These are phyloP conservation scores for Monoplex corrugatus DNA, from an alignment of 2,888 invertebrate species.

Conservation along the genomic window DNA sequence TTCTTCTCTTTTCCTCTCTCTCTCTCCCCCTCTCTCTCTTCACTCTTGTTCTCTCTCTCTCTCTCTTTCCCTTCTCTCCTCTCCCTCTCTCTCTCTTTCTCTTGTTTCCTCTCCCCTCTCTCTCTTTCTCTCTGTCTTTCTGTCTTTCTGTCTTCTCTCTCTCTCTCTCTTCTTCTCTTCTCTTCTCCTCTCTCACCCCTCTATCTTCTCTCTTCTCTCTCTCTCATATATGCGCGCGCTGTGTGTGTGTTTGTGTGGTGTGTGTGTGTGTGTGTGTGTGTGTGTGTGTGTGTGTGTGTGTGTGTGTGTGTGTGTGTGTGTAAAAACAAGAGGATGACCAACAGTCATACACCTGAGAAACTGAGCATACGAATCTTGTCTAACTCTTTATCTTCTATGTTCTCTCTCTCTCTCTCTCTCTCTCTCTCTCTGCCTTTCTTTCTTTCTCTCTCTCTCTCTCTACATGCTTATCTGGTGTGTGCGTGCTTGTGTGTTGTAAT, in stretches of 20 bases:
- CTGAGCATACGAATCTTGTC: too few relatives aligned
- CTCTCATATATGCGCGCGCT: too few relatives aligned
- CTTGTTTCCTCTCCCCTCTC: neutral
- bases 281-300: too few relatives aligned
- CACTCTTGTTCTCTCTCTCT: slow-evolving; percentile 26
- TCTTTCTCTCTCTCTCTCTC: too few relatives aligned
- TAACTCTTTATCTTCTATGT: too few relatives aligned
- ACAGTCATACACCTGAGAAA: too few relatives aligned
- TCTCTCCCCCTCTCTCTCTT: neutral
- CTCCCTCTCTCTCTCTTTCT: neutral
- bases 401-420: too few relatives aligned
- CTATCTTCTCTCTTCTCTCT: neutral
- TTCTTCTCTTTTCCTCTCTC: neutral
- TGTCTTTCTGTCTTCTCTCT: neutral
- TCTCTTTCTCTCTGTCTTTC: slow-evolving; percentile 24
- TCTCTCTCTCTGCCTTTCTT: too few relatives aligned
- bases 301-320: slow-evolving; percentile 14
- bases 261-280: slow-evolving; percentile 22
- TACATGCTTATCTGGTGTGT: too few relatives aligned
- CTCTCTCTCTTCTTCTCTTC: neutral
- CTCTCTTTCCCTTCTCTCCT: too few relatives aligned
- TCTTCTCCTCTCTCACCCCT: neutral
- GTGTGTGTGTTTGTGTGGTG: neutral
- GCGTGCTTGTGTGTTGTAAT: neutral
- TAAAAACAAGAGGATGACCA: too few relatives aligned